Evolutionary conservation across 64 coral and sea anemone genomes (phyloP).

Genomic region (Trachythela sp.): DNA sequence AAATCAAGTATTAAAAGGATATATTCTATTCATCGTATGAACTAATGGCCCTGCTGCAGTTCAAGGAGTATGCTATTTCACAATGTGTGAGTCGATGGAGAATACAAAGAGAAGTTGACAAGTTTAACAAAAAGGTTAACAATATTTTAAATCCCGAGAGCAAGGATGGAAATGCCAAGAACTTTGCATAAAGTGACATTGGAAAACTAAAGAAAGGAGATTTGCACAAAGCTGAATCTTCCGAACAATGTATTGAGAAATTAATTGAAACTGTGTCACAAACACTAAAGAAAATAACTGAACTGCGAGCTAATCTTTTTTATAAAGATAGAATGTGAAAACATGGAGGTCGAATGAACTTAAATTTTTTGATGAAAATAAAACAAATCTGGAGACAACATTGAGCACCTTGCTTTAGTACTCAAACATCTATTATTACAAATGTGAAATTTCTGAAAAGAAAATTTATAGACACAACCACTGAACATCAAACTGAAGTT

Average conservation of each 20-base stretch:
- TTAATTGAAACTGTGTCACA: too few species aligned
- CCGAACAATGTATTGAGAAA: neutral
- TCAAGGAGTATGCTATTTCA: slow-evolving; percentile 36
- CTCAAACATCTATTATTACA: slow-evolving; percentile 19
- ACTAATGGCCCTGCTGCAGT: slow-evolving; percentile 31
- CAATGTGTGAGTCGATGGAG: slow-evolving; percentile 8
- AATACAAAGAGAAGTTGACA: neutral
- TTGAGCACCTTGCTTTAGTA: slow-evolving; percentile 20
- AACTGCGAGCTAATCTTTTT: slow-evolving; percentile 30
- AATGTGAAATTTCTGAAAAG: slow-evolving; percentile 41
- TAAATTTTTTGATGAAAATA: slow-evolving; percentile 24
- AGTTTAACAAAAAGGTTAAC: slow-evolving; percentile 13
- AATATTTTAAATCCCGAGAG: slow-evolving; percentile 33
- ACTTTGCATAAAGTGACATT: neutral
- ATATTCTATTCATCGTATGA: slow-evolving; percentile 4
- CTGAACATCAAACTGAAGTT: neutral
- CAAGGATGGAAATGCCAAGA: slow-evolving; percentile 27
- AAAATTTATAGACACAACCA: neutral
- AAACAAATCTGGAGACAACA: neutral
- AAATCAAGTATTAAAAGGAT: slow-evolving; percentile 12
- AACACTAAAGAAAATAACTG: neutral
- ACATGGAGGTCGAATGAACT: slow-evolving; percentile 27
- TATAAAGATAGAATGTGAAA: slow-evolving; percentile 18
- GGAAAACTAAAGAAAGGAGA: slow-evolving; percentile 28
- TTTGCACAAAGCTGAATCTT: slow-evolving; percentile 29